phyloP scores from a whole-genome alignment of 2,888 invertebrate genomes.

The Mechanitis mazaeus region DNA sequence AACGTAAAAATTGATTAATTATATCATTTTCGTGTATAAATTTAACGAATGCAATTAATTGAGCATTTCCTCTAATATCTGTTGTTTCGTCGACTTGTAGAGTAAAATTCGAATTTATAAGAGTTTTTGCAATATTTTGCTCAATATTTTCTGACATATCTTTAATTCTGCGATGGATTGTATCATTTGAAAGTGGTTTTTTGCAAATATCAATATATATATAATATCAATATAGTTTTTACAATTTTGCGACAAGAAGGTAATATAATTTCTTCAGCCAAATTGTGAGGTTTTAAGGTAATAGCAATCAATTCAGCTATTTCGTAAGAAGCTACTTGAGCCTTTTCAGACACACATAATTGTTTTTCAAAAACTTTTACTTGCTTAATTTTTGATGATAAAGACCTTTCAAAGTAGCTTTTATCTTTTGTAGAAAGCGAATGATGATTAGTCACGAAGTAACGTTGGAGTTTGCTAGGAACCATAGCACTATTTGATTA shows the following conservation, averaged over 20 bases:
- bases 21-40: constrained; percentile 14
- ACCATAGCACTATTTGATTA: constrained; percentile 23
- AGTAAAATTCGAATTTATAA: constrained; percentile 5
- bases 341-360: constrained; percentile 16
- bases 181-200: constrained; percentile 20
- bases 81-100: constrained; percentile 17
- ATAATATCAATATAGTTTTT: constrained; percentile 19
- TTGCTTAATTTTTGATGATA: constrained; percentile 13
- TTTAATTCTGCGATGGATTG: constrained; percentile 22
- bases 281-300: constrained; percentile 18
- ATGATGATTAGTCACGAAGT: constrained; percentile 7
- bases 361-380: constrained; percentile 18
- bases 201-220: constrained; percentile 16
- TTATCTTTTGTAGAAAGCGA: constrained; percentile 14
- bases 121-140: constrained; percentile 19
- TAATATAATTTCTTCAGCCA: constrained; percentile 21
- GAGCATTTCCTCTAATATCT: constrained; percentile 18
- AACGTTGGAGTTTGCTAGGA: constrained; percentile 19
- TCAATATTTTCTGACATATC: constrained; percentile 22
- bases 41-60: constrained; percentile 24
- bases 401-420: constrained; percentile 19
- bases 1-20: constrained; percentile 20
- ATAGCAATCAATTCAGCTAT: constrained; percentile 21
- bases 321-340: constrained; percentile 14
- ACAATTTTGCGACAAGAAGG: constrained; percentile 22